Percentiles rank a stretch among this genome's conserved stretches.
phyloP scores from a whole-genome alignment of 2,888 invertebrate species.

The Macrosiphum euphorbiae region DNA sequence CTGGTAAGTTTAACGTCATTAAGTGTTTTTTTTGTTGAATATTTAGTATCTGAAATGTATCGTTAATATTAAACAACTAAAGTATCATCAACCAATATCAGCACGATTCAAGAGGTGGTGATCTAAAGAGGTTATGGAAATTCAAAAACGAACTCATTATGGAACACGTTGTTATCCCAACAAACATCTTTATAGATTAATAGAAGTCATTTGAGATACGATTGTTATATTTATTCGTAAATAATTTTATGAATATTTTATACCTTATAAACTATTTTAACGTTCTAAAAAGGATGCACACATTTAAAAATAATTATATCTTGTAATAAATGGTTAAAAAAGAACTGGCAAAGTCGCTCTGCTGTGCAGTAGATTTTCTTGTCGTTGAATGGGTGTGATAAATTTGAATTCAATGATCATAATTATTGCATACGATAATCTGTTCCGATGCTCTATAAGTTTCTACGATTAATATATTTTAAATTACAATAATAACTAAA shows the following conservation, averaged over 20 bases:
- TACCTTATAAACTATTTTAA: neutral
- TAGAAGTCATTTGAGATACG: neutral
- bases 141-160: neutral
- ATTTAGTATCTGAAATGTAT: slow-evolving; percentile 23
- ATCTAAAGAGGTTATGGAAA: neutral
- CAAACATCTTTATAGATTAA: neutral
- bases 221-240: neutral
- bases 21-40: slow-evolving; percentile 45
- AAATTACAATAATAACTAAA: too few relatives aligned
- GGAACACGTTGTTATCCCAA: neutral
- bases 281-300: neutral
- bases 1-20: slow-evolving; percentile 33
- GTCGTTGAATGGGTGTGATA: too few relatives aligned
- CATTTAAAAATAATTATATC: too few relatives aligned
- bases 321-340: too few relatives aligned
- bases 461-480: too few relatives aligned
- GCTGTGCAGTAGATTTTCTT: too few relatives aligned
- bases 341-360: too few relatives aligned
- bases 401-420: too few relatives aligned
- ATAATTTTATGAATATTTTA: neutral
- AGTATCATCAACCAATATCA: slow-evolving; percentile 20
- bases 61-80: slow-evolving; percentile 33
- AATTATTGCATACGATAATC: too few relatives aligned
- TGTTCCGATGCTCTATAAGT: neutral
- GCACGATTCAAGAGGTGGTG: neutral